These are phyloP conservation scores for Sipha maydis DNA, from an alignment of 2,888 invertebrate species.

Conservation along the genomic window DNA sequence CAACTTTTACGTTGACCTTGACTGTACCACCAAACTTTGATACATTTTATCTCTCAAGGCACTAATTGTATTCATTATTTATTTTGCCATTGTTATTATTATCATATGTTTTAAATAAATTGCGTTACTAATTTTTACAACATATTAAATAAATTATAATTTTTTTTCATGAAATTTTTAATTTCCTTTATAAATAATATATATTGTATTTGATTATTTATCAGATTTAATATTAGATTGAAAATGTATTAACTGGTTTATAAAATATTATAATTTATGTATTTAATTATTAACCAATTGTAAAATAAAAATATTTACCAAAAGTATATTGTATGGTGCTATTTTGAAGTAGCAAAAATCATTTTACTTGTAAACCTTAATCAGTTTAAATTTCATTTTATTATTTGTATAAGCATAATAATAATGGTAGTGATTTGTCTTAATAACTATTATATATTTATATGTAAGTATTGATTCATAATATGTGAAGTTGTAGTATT, in stretches of 20 bases:
- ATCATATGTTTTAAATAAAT: neutral
- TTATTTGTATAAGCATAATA: constrained; percentile 4
- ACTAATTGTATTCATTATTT: neutral
- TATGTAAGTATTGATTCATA: constrained; percentile 11
- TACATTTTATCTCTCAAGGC: neutral
- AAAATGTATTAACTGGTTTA: neutral
- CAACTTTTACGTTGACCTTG: neutral
- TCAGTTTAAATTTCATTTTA: constrained; percentile 7
- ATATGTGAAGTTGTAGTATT: constrained; percentile 9
- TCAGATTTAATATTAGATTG: neutral
- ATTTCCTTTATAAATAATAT: neutral
- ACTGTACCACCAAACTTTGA: neutral
- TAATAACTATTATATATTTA: neutral
- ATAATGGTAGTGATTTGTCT: neutral
- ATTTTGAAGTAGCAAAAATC: constrained; percentile 44
- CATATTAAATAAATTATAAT: neutral
- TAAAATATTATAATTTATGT: neutral
- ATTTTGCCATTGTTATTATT: neutral
- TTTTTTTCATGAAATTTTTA: neutral
- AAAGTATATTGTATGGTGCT: constrained; percentile 53
- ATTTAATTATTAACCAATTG: neutral
- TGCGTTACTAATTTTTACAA: neutral
- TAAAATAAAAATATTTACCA: constrained; percentile 51
- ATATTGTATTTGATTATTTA: neutral
- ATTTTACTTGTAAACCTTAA: constrained; percentile 29